A percentile compares a stretch with the other conserved stretches of the same genome.
Conservation (phyloP, 2,797 vertebrate species). For the Vespertilio murinus region DNA sequence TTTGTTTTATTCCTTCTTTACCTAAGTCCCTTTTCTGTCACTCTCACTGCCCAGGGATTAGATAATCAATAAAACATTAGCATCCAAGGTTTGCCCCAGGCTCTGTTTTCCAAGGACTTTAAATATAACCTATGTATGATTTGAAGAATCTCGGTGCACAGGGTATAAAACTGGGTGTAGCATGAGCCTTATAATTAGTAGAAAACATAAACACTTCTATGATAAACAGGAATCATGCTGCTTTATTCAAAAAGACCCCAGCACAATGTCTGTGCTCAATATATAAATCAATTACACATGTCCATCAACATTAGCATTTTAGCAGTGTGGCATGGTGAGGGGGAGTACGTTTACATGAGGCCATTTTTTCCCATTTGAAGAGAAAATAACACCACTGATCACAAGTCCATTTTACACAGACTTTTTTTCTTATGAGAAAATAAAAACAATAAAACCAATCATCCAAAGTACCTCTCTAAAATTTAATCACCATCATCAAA, state of each 20-base stretch:
- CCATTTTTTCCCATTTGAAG: constrained; percentile 29
- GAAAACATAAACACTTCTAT: constrained; percentile 25
- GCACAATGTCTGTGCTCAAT: not conserved
- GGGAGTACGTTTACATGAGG: not conserved
- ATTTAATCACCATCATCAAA: constrained; percentile 57
- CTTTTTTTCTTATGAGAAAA: constrained; percentile 40
- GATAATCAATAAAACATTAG: not conserved
- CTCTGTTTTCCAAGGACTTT: not conserved
- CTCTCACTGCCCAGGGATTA: not conserved
- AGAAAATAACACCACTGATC: constrained; percentile 52
- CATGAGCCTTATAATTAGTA: constrained; percentile 5
- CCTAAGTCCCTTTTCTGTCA: not conserved
- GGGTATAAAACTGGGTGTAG: not conserved
- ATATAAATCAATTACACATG: constrained; percentile 8
- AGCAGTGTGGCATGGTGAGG: not conserved
- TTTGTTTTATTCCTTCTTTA: not conserved
- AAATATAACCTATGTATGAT: not conserved
- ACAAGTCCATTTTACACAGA: not conserved
- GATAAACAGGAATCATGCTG: not conserved
- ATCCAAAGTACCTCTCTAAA: constrained; percentile 45
- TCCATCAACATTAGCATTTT: constrained; percentile 38
- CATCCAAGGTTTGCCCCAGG: not conserved
- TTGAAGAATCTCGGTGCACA: not conserved
- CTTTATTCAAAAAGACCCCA: not conserved
- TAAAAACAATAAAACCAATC: constrained; percentile 47